phyloP scores from a whole-genome alignment of 2,888 invertebrate species.

The Tridacna crocea region DNA sequence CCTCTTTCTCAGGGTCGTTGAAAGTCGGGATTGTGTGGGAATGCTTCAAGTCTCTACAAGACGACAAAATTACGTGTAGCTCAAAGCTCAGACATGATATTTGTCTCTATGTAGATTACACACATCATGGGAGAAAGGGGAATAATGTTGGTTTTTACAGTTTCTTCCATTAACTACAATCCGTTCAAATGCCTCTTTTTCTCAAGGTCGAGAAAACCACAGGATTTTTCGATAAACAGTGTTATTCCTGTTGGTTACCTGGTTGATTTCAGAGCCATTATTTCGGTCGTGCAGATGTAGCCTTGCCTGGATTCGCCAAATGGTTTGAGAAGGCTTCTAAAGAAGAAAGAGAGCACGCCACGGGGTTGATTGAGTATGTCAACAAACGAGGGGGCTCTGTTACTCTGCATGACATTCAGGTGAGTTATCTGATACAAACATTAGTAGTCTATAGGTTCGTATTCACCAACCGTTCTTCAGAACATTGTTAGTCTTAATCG shows the following conservation, averaged over 20 bases:
- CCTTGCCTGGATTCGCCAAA: neutral
- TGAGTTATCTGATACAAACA: conserved; percentile 34
- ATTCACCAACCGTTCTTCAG: too few relatives aligned
- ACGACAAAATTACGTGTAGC: too few relatives aligned
- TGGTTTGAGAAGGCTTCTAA: conserved; percentile 92
- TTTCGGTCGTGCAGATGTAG: neutral
- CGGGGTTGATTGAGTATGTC: conserved; percentile 93
- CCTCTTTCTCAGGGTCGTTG: too few relatives aligned
- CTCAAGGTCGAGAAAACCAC: neutral
- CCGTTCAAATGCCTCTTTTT: neutral
- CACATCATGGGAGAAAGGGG: neutral
- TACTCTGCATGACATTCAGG: conserved; percentile 65
- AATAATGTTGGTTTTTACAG: neutral
- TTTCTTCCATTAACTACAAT: neutral
- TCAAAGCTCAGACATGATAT: too few relatives aligned
- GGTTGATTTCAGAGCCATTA: neutral
- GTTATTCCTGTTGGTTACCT: neutral
- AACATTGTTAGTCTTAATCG: too few relatives aligned
- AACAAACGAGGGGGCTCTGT: conserved; percentile 89
- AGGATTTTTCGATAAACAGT: neutral
- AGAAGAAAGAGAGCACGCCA: conserved; percentile 95
- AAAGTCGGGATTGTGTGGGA: too few relatives aligned
- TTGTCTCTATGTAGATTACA: too few relatives aligned
- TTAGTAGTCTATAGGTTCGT: too few relatives aligned
- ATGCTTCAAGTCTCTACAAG: too few relatives aligned